Percentiles rank a stretch among this genome's conserved stretches.
Conservation (phyloP, 2,113 vertebrate species). For the Trichomycterus rosablanca region DNA sequence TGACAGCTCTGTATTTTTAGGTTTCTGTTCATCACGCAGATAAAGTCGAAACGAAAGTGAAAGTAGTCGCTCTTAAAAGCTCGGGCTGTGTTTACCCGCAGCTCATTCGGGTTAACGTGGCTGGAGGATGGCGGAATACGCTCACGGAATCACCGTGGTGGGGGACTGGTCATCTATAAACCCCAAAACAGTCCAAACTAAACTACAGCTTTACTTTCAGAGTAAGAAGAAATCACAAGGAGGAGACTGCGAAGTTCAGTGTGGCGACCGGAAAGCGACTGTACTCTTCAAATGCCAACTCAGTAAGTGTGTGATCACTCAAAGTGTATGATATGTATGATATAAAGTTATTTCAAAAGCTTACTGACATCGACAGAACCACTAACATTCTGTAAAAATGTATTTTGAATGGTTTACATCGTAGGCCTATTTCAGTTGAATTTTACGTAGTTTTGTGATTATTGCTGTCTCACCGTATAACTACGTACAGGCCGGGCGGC, state of each 20-base stretch:
- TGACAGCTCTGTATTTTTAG: too few species aligned
- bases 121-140: slow-evolving; percentile 41
- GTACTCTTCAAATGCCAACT: slow-evolving; percentile 60
- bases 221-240: slow-evolving; percentile 72
- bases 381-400: too few species aligned
- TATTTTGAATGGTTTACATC: too few species aligned
- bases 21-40: too few species aligned
- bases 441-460: too few species aligned
- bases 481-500: too few species aligned
- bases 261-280: slow-evolving; percentile 39
- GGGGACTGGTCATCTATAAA: slow-evolving; percentile 38
- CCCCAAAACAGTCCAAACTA: slow-evolving; percentile 47
- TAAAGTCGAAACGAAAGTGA: slow-evolving; percentile 54
- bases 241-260: slow-evolving; percentile 71
- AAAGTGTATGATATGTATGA: too few species aligned
- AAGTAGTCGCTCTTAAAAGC: slow-evolving; percentile 8
- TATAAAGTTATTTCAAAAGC: too few species aligned
- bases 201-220: slow-evolving; percentile 76
- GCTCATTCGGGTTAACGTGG: neutral
- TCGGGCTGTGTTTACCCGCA: neutral
- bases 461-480: too few species aligned
- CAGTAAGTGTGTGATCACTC: slow-evolving; percentile 63
- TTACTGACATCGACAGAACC: too few species aligned
- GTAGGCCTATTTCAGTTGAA: too few species aligned
- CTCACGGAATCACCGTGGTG: slow-evolving; percentile 46